A percentile compares a stretch with the other conserved stretches of the same genome.
These are phyloP conservation scores for Globodera rostochiensis DNA, from an alignment of 1,140 invertebrate genomes.

Conservation along the genomic window DNA sequence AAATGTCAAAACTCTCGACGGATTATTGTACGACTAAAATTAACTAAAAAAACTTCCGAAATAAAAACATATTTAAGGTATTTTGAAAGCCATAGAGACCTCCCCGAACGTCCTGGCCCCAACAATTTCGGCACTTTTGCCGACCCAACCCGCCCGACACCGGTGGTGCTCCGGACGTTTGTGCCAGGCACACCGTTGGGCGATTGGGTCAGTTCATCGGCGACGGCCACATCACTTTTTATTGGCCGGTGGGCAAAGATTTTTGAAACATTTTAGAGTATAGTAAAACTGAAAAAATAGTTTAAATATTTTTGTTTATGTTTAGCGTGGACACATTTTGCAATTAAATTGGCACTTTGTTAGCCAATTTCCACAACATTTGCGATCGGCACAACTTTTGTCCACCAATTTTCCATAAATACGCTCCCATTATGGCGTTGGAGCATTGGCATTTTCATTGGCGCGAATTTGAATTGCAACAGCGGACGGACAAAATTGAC, in stretches of 20 bases:
- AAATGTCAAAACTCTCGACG: background rate
- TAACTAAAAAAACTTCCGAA: background rate
- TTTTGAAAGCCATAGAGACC: background rate
- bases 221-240: background rate
- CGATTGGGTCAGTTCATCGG: background rate
- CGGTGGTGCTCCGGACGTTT: background rate
- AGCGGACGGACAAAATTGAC: background rate
- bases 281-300: background rate
- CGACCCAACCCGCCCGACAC: background rate
- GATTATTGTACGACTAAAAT: background rate
- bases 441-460: background rate
- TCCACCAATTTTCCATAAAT: background rate
- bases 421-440: constrained; percentile 4
- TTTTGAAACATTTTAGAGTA: background rate
- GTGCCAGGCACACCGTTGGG: background rate
- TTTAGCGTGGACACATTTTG: background rate
- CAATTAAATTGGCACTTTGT: background rate
- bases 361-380: background rate
- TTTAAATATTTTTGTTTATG: background rate
- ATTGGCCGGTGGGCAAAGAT: background rate
- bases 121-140: background rate
- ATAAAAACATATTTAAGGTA: background rate
- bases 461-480: constrained; percentile 12
- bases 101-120: background rate
- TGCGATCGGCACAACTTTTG: constrained; percentile 2